Evolutionary conservation across 2,888 invertebrate species (phyloP).

Genomic region (Dryocosmus kuriphilus): DNA sequence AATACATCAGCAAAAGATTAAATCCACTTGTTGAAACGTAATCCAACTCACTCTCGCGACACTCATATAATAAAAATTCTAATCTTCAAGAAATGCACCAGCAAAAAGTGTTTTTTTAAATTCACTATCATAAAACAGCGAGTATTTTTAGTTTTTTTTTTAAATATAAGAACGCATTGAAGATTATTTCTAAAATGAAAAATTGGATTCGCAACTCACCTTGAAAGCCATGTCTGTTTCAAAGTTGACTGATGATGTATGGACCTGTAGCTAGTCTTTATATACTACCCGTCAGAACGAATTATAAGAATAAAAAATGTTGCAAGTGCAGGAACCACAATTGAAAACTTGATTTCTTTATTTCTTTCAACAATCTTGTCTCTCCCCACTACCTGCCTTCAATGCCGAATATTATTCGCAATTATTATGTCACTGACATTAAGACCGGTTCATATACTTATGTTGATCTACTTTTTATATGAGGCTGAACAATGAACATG

Average conservation of each 20-base stretch:
- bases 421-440: slow-evolving; percentile 25
- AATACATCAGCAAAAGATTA: background rate
- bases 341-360: slow-evolving; percentile 21
- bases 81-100: background rate
- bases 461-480: slow-evolving; percentile 24
- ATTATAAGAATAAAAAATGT: background rate
- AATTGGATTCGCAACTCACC: background rate
- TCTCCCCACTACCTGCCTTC: background rate
- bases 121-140: background rate
- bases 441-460: slow-evolving; percentile 24
- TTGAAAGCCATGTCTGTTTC: slow-evolving; percentile 3
- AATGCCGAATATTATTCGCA: slow-evolving; percentile 21
- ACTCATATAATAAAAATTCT: background rate
- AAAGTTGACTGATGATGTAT: slow-evolving; percentile 21
- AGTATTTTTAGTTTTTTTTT: too few species aligned
- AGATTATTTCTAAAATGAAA: background rate
- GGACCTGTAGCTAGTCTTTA: slow-evolving; percentile 1
- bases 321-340: slow-evolving; percentile 14
- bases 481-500: slow-evolving; percentile 10
- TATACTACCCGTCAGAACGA: background rate
- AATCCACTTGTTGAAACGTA: background rate
- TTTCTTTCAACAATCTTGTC: slow-evolving; percentile 10
- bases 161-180: background rate
- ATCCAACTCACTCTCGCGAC: background rate
- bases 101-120: background rate